Evolutionary conservation across 2,113 vertebrate species (phyloP).

Genomic region (Proteles cristata): DNA sequence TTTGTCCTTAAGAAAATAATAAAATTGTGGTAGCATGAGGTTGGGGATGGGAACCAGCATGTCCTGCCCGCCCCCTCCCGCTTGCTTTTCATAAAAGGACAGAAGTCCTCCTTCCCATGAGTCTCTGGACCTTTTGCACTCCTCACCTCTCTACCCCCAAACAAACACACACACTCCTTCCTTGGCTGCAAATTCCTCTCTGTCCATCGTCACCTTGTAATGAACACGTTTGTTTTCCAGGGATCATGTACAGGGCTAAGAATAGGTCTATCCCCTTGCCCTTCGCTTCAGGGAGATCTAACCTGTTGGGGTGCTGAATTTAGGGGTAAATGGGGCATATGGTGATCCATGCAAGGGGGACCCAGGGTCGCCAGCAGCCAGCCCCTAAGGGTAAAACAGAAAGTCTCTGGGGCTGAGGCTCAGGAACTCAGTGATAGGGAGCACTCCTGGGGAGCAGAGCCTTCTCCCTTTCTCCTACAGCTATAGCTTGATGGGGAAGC

Average conservation of each 20-base stretch:
- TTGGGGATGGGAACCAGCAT: background rate
- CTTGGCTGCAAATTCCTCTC: slow-evolving; percentile 57
- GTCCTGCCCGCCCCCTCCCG: background rate
- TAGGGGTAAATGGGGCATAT: background rate
- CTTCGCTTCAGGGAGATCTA: background rate
- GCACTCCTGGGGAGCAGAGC: background rate
- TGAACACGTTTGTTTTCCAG: slow-evolving; percentile 64
- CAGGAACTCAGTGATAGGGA: background rate
- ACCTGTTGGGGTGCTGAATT: background rate
- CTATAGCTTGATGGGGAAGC: background rate
- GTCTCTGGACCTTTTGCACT: background rate
- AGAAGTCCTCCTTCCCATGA: background rate
- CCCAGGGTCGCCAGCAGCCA: background rate
- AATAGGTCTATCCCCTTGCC: slow-evolving; percentile 36
- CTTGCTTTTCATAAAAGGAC: slow-evolving; percentile 11
- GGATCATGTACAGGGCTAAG: slow-evolving; percentile 47
- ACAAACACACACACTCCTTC: slow-evolving; percentile 43
- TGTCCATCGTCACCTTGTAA: slow-evolving; percentile 69
- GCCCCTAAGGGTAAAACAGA: background rate
- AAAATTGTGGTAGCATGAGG: background rate
- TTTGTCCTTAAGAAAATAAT: slow-evolving; percentile 16
- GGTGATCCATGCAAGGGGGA: background rate
- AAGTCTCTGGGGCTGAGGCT: background rate
- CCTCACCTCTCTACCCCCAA: background rate
- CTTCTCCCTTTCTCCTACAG: background rate